Evolutionary conservation across 2,888 invertebrate genomes (phyloP).

Genomic region (Ormia ochracea): DNA sequence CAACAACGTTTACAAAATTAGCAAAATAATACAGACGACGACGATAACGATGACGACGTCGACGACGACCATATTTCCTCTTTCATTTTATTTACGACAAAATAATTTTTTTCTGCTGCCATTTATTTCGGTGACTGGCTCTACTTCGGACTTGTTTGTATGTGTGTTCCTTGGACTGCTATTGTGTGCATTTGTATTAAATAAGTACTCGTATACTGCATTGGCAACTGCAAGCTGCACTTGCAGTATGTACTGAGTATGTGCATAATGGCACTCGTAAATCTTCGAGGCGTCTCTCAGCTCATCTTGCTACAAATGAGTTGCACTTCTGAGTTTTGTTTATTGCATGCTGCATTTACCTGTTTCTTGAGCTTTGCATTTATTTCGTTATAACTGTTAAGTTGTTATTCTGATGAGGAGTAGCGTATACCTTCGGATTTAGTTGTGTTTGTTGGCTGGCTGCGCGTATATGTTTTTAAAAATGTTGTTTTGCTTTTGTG

Average conservation of each 20-base stretch:
- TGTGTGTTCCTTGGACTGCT: not conserved
- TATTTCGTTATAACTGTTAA: slow-evolving; percentile 57
- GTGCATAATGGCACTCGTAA: slow-evolving; percentile 55
- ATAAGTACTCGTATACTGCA: too few species aligned
- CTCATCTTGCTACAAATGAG: slow-evolving; percentile 60
- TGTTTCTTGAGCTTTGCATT: slow-evolving; percentile 15
- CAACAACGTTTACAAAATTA: slow-evolving; percentile 28
- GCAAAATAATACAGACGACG: slow-evolving; percentile 30
- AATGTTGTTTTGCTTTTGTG: slow-evolving; percentile 33
- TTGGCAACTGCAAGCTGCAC: slow-evolving; percentile 41
- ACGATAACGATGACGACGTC: too few species aligned
- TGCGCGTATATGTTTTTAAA: slow-evolving; percentile 5
- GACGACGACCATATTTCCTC: slow-evolving; percentile 49
- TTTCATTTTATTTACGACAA: slow-evolving; percentile 40
- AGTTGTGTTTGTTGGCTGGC: not conserved
- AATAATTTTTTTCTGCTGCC: slow-evolving; percentile 3
- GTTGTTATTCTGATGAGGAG: slow-evolving; percentile 42
- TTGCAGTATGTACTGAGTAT: slow-evolving; percentile 38
- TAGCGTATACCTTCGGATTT: not conserved
- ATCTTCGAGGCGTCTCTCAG: slow-evolving; percentile 60
- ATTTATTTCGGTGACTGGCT: not conserved
- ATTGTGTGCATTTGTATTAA: not conserved
- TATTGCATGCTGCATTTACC: slow-evolving; percentile 65
- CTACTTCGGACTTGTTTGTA: not conserved
- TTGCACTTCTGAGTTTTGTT: slow-evolving; percentile 56